Percentiles rank a stretch among this genome's conserved stretches.
Conservation (phyloP, 2,888 invertebrate species). For the Alcis repandata region DNA sequence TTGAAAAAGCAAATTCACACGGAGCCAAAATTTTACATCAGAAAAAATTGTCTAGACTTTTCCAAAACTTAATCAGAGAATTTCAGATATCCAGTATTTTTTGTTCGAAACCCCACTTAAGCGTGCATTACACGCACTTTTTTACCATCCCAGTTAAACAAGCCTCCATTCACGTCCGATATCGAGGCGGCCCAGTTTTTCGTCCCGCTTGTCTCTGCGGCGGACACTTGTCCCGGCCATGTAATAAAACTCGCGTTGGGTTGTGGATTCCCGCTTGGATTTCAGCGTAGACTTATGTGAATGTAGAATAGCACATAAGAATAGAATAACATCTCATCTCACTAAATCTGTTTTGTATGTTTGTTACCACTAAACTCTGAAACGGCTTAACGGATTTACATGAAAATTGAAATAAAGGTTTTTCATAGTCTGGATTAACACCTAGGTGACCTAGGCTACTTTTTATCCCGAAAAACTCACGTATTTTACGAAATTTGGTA, state of each 20-base stretch:
- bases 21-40: background rate
- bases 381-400: too few species aligned
- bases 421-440: too few species aligned
- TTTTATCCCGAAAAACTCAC: background rate
- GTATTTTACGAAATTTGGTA: too few species aligned
- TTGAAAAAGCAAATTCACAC: background rate
- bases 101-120: constrained; percentile 8
- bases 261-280: constrained; percentile 22
- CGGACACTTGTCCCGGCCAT: constrained; percentile 29
- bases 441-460: too few species aligned
- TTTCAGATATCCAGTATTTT: constrained; percentile 14
- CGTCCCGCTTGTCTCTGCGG: constrained; percentile 19
- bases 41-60: background rate
- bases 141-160: constrained; percentile 6
- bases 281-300: constrained; percentile 6
- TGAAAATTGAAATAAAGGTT: too few species aligned
- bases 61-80: constrained; percentile 10
- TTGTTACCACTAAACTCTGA: too few species aligned
- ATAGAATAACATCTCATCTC: too few species aligned
- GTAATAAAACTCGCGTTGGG: constrained; percentile 38
- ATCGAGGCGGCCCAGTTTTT: constrained; percentile 25
- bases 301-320: background rate
- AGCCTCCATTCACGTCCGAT: constrained; percentile 20
- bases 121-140: constrained; percentile 8
- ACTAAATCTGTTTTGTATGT: too few species aligned